Base-by-base conservation (phyloP, 1,140 invertebrate genomes). In the Drosophila pseudoobscura region DNA sequence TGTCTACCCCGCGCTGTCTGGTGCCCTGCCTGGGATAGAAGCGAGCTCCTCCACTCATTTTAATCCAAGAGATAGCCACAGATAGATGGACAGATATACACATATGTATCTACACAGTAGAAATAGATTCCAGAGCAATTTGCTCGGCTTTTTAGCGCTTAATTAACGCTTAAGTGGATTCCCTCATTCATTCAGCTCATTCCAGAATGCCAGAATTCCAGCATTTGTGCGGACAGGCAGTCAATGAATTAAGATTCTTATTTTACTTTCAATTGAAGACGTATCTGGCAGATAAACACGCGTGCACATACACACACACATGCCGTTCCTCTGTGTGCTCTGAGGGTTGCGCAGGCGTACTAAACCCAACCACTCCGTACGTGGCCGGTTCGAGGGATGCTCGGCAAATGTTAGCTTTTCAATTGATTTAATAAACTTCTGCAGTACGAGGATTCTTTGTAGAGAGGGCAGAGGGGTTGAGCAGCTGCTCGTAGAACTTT, bases 341-440 rank as follows among this genome's bases (percentile, higher is more conserved):
- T 31, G 72, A 60, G 72, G 73, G 73, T 80, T 85, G 68, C 82
- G 80, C 61, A 56, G 62, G 71, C 72, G 72, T 55, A 43, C 5
- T 22, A 35, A 41, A 41, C 13, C 13, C 29, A 15, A 22, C 11
- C 17, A 22, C n/a, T 56, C 29, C 17, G 47, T 71, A 61, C 66
- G 72, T 76, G 57, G 58, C 74, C 52, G 26, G 49, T 15, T 56
- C 43, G 29, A 15, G 24, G 24, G 24, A 26, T 4, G 49, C 20
- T 56, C 43, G 29, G 13, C 35, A 39, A 15, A 46, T 74, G 63
- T 71, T 80, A 87, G 77, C 82, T 80, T 85, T 80, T 60, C 41
- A 80, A 80, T 87, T 80, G 80, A 73, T 54, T 68, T 80, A 87
- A 80, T 75, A 63, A 63, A 73, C 73, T 71, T 70, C 57, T 39